A percentile compares a stretch with the other conserved stretches of the same genome.
These are phyloP conservation scores for Euphonia xanthogaster DNA, from an alignment of 2,797 vertebrate genomes.

Conservation along the genomic window DNA sequence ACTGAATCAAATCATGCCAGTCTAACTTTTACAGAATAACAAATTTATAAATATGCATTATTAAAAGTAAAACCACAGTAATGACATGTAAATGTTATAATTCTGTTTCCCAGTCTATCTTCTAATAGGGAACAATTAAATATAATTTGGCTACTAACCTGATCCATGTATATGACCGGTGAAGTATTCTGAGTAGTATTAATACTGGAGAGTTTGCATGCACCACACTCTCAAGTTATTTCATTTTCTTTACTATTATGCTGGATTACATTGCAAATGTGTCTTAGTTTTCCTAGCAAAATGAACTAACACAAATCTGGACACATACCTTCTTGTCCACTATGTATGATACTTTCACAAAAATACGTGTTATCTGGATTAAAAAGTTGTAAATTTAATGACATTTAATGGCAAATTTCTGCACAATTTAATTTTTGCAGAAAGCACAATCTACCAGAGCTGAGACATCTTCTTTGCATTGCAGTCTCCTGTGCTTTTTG, in stretches of 20 bases:
- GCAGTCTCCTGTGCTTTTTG: neutral
- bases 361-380: neutral
- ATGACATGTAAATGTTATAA: neutral
- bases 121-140: neutral
- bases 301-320: constrained; percentile 66
- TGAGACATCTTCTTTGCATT: constrained; percentile 46
- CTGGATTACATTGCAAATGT: neutral
- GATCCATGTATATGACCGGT: neutral
- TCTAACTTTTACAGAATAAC: neutral
- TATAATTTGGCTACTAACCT: constrained; percentile 21
- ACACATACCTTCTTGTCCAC: constrained; percentile 72
- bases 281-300: constrained; percentile 40
- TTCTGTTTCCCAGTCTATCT: neutral
- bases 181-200: no score
- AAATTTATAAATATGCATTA: constrained; percentile 8
- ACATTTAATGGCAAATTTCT: neutral
- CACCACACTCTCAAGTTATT: neutral
- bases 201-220: neutral
- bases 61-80: neutral
- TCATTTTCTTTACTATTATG: neutral
- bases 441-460: neutral
- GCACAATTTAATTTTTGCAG: neutral
- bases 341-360: constrained; percentile 53
- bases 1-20: constrained; percentile 2
- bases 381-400: neutral